Percentiles rank a stretch among this genome's conserved stretches.
These are phyloP conservation scores for Chymomyza caudatula DNA, from an alignment of 2,888 invertebrate species.

Conservation along the genomic window DNA sequence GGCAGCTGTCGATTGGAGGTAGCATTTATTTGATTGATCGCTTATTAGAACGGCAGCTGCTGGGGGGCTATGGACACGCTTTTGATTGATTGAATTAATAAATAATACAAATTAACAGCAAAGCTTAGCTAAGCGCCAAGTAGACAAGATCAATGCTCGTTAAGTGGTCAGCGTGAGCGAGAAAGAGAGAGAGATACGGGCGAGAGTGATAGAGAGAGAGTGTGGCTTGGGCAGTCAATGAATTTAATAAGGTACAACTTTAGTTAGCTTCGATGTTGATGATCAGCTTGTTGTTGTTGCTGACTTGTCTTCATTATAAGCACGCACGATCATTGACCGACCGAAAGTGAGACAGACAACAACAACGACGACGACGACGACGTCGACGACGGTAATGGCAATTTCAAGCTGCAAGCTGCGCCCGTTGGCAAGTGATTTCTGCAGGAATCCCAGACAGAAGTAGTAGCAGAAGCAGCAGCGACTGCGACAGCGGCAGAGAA, in stretches of 20 bases:
- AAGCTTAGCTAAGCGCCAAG: constrained; percentile 31
- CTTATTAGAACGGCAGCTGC: constrained; percentile 44
- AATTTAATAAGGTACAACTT: background rate
- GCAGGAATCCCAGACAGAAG: constrained; percentile 35
- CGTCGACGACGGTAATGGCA: constrained; percentile 10
- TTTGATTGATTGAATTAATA: constrained; percentile 71
- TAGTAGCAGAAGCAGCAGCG: constrained; percentile 46
- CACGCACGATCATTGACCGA: constrained; percentile 63
- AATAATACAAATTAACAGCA: constrained; percentile 64
- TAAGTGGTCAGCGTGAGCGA: background rate
- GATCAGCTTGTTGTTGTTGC: background rate
- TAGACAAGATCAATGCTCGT: constrained; percentile 61
- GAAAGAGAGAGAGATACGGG: background rate
- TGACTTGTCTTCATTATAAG: background rate
- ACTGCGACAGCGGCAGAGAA: constrained; percentile 15
- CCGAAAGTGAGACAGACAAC: constrained; percentile 29
- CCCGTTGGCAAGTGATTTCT: constrained; percentile 15
- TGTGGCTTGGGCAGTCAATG: background rate
- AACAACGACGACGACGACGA: constrained; percentile 10
- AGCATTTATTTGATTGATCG: constrained; percentile 50
- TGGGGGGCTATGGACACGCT: constrained; percentile 7
- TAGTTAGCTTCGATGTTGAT: background rate
- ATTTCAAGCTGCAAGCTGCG: background rate
- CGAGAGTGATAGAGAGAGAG: background rate
- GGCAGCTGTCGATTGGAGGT: constrained; percentile 33